phyloP scores from a whole-genome alignment of 2,113 vertebrate species.

The Rhynchomys soricoides region DNA sequence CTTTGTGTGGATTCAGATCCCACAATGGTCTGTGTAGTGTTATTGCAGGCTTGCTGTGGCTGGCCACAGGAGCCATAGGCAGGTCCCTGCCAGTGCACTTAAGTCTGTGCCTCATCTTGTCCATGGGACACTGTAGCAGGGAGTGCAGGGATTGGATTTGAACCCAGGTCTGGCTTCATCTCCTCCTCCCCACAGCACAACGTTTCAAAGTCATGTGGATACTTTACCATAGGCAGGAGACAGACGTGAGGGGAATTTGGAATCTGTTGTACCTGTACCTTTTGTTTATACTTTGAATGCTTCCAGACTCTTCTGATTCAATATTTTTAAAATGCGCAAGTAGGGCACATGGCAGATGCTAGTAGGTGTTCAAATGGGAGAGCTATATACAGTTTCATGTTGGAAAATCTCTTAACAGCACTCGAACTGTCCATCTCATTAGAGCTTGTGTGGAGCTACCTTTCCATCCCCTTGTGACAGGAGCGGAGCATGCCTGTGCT shows the following conservation, averaged over 20 bases:
- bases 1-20: background rate
- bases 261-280: background rate
- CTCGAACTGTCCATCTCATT: background rate
- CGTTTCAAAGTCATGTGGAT: background rate
- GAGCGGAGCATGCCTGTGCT: background rate
- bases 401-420: conserved; percentile 35
- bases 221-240: background rate
- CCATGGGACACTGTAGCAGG: background rate
- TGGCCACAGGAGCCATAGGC: background rate
- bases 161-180: background rate
- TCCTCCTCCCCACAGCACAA: background rate
- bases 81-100: background rate
- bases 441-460: background rate
- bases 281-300: conserved; percentile 36
- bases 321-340: conserved; percentile 1
- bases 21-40: background rate
- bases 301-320: conserved; percentile 43
- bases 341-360: background rate
- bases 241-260: background rate
- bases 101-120: background rate
- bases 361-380: background rate
- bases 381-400: background rate
- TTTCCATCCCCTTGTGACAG: background rate
- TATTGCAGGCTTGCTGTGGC: background rate
- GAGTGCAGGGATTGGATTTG: background rate